Conservation (phyloP, 1,140 invertebrate species). For the Rhyacophila brunnea region DNA sequence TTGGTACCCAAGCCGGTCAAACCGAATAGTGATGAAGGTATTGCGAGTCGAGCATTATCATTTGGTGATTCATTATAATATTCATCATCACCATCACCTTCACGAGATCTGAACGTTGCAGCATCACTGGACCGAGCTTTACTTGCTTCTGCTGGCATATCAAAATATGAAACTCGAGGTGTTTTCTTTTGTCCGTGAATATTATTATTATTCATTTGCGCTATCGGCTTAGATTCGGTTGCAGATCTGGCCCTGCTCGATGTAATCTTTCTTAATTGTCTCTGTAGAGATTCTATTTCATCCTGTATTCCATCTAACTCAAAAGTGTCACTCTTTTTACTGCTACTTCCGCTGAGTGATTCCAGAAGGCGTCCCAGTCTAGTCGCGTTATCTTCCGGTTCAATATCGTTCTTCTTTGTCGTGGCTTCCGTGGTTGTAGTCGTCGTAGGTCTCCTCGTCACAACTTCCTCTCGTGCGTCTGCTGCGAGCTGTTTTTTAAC, state of each 20-base stretch:
- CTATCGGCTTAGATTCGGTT: too few species aligned
- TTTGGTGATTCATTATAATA: not conserved
- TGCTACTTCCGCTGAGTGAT: not conserved
- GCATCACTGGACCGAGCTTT: not conserved
- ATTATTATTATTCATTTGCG: too few species aligned
- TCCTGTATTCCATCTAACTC: constrained; percentile 10
- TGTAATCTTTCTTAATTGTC: constrained; percentile 1
- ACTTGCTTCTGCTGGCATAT: too few species aligned
- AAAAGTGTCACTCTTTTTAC: not conserved
- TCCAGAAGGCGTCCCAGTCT: too few species aligned
- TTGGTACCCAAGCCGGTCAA: too few species aligned
- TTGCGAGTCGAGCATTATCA: not conserved
- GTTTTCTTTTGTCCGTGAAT: not conserved
- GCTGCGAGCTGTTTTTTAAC: not conserved
- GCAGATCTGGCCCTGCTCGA: not conserved
- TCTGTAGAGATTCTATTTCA: constrained; percentile 27
- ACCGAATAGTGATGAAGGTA: not conserved
- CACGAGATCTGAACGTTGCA: not conserved
- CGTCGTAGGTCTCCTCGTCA: not conserved
- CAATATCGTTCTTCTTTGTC: not conserved
- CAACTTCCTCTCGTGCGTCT: not conserved
- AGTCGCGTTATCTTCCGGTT: too few species aligned
- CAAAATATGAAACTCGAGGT: too few species aligned
- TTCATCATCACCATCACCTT: too few species aligned
- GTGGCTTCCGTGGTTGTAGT: not conserved